Evolutionary conservation across 1,140 invertebrate genomes (phyloP), one percentile per base, ranked within the genome.

Genomic region (Heliothis virescens): DNA sequence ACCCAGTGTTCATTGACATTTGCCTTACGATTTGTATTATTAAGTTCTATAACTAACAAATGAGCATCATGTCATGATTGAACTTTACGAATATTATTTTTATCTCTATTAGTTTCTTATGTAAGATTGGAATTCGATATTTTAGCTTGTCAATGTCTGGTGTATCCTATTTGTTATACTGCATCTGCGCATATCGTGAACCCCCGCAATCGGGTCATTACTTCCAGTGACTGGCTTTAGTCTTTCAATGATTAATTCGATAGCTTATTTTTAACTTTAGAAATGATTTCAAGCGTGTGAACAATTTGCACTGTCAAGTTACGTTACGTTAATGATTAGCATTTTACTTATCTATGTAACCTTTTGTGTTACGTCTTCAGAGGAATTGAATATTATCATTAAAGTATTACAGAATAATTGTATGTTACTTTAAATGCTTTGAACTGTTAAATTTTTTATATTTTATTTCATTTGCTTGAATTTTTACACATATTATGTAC

Each of bases 291-390:
- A 29, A 60, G 41, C 63, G 63, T 48, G 63, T 67, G 63, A 48
- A 67, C 11, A 67, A 48, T 48, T n/a, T 67, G 41, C 26, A 18
- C 18, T 59, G 55, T 11, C 62, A 67, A 12, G n/a, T 48, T 18
- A 48, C 41, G 41, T 67, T 48, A 21, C 63, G 63, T 67, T 12
- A 48, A n/a, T 67, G 41, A 48, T 67, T 48, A 67, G 16, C 63
- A 48, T 65, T 41, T 65, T n/a, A 65, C 41, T 65, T 65, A 65
- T 65, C 62, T 65, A 41, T 65, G 62, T 65, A 65, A 65, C 48
- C 62, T 65, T 41, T 59, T 26, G 2, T 48, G 41, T 65, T 65
- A 65, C 62, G 62, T 48, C 62, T 65, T 47, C 16, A 65, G 21
- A 18, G 21, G 12, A 48, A 65, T 26, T 65, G n/a, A 65, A 65